phyloP scores from a whole-genome alignment of 2,113 vertebrate species.

The Mastomys coucha region DNA sequence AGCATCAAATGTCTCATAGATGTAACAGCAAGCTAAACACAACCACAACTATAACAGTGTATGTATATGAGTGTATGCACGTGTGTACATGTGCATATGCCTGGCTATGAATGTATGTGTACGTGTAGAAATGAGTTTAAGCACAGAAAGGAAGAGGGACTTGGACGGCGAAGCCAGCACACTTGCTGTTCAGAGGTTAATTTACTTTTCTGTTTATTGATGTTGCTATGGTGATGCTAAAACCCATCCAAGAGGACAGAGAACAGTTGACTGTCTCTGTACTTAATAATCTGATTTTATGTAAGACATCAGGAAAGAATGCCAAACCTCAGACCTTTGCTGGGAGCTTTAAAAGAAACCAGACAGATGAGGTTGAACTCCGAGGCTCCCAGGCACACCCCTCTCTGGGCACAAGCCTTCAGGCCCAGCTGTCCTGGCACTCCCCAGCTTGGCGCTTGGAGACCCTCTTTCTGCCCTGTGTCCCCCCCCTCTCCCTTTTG shows the following conservation, averaged over 20 bases:
- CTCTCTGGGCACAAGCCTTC: slow-evolving; percentile 49
- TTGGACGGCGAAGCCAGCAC: slow-evolving; percentile 18
- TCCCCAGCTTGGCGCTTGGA: slow-evolving; percentile 51
- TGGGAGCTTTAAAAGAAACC: slow-evolving; percentile 78
- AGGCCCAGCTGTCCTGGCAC: slow-evolving; percentile 52
- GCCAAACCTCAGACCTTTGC: slow-evolving; percentile 80
- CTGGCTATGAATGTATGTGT: neutral
- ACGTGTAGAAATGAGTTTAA: neutral
- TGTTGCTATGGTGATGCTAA: slow-evolving; percentile 61
- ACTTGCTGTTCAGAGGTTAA: slow-evolving; percentile 46
- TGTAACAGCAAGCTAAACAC: neutral
- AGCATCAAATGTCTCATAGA: neutral
- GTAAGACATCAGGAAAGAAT: slow-evolving; percentile 84
- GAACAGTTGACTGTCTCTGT: slow-evolving; percentile 76
- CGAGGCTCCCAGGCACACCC: slow-evolving; percentile 55
- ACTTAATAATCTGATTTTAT: slow-evolving; percentile 79
- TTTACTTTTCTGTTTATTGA: slow-evolving; percentile 74
- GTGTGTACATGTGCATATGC: too few relatives aligned
- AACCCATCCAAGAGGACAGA: slow-evolving; percentile 57
- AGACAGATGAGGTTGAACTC: slow-evolving; percentile 71
- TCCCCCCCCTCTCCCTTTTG: neutral
- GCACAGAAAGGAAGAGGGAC: neutral
- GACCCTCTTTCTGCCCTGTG: slow-evolving; percentile 10
- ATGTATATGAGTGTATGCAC: neutral
- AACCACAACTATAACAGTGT: neutral